Evolutionary conservation across 2,888 invertebrate genomes (phyloP), one percentile per base, ranked within the genome.

Genomic region (Leptinotarsa rubiginosa): DNA sequence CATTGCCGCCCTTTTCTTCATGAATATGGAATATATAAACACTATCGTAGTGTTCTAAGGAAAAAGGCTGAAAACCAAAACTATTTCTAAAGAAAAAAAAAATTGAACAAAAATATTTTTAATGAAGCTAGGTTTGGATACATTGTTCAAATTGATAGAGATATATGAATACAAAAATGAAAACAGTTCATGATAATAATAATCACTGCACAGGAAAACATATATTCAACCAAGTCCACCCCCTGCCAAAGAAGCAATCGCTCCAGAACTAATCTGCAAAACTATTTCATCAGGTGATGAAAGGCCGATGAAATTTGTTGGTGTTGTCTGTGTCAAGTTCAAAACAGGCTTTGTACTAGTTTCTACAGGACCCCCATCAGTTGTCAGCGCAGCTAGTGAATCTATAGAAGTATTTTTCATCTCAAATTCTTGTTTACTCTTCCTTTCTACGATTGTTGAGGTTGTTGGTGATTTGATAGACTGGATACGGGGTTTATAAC

Each of bases 171-270:
- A 1, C 41, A 41, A 41, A 10, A 41, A 41, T 10, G 0, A 41
- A 31, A 31, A 31, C 7, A 31, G 41, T 41, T 41, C 41, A 41
- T 10, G 41, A 41, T 10, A 41, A 41, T 10, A 41, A 41, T 41
- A 41, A 41, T 10, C 41, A 41, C 41, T 41, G 41, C 41, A 41
- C 41, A 0, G 0, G 10, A 41, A 41, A 41, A 0, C 1, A 10
- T 31, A 31, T 41, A 41, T 52, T 52, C 18, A 52, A 18, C 83
- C 83, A 31, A 83, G 75, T 67, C 83, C 83, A 65, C 84, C 84
- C 62, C 87, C 87, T 52, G 85, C 82, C 20, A 87, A 78, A 1
- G 86, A 85, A 49, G 85, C 84, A n/a, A 86, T 74, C 2, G 86
- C 86, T 5, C 85, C 83, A 3, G 85, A 82, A 18, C 86, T 84